Conservation (phyloP, 2,888 invertebrate species). For the Acanthoscelides obtectus region DNA sequence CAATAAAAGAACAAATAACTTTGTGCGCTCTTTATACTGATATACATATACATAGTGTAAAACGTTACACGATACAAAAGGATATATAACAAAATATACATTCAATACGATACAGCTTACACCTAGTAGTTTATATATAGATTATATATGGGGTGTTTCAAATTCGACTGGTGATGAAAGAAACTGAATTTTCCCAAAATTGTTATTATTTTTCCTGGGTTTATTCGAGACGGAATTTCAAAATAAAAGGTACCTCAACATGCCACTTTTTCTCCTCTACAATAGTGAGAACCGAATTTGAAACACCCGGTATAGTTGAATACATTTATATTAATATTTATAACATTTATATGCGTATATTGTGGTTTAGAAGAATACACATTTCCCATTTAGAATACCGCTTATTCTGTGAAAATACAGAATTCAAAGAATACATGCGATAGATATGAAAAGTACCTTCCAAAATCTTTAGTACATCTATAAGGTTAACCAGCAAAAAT, state of each 20-base stretch:
- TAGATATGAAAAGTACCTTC: neutral
- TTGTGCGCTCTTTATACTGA: neutral
- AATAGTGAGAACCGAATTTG: no score
- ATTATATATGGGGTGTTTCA: no score
- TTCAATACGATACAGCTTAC: neutral
- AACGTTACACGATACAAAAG: slow-evolving; percentile 13
- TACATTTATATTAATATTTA: slow-evolving; percentile 20
- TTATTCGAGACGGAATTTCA: no score
- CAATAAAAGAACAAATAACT: neutral
- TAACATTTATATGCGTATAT: neutral
- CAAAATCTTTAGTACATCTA: neutral
- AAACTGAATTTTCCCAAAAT: no score
- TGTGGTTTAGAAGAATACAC: slow-evolving; percentile 30
- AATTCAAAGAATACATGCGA: slow-evolving; percentile 13
- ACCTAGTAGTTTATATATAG: neutral
- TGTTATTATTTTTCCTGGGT: no score
- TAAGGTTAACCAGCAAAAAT: no score
- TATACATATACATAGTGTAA: slow-evolving; percentile 10
- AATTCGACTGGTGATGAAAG: no score
- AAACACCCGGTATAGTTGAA: neutral
- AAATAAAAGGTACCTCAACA: no score
- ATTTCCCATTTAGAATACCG: slow-evolving; percentile 41
- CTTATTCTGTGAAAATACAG: slow-evolving; percentile 31
- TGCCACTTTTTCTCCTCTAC: no score
- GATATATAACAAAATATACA: slow-evolving; percentile 1